phyloP scores from a whole-genome alignment of 2,888 invertebrate genomes.

The Amphimallon solstitiale region DNA sequence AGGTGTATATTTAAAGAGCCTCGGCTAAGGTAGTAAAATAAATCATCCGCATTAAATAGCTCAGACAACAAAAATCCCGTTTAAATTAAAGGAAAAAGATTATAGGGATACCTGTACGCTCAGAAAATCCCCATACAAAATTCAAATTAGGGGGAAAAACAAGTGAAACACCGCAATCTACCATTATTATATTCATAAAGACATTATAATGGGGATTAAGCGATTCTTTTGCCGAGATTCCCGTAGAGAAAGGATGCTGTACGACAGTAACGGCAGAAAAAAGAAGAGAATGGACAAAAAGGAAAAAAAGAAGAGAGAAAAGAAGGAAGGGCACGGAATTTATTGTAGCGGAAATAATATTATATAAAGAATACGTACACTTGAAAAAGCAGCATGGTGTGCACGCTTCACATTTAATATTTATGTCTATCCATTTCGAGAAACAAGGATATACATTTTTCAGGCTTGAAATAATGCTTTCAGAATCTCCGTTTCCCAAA shows the following conservation, averaged over 20 bases:
- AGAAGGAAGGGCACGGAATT: constrained; percentile 6
- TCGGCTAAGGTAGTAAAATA: constrained; percentile 10
- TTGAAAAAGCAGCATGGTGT: constrained; percentile 26
- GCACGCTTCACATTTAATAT: constrained; percentile 31
- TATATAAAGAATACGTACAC: constrained; percentile 27
- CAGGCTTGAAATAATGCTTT: constrained; percentile 31
- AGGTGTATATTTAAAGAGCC: background rate
- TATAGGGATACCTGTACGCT: constrained; percentile 7
- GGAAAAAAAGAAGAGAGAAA: background rate
- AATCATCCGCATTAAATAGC: constrained; percentile 24
- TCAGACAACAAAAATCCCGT: constrained; percentile 6
- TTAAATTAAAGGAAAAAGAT: constrained; percentile 30
- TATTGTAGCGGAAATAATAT: constrained; percentile 31
- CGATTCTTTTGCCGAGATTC: constrained; percentile 15
- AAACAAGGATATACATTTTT: constrained; percentile 31
- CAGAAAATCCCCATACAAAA: constrained; percentile 7
- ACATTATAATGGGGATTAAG: constrained; percentile 30
- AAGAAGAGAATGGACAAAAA: background rate
- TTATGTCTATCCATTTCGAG: constrained; percentile 31
- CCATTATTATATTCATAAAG: constrained; percentile 27
- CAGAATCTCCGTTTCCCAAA: constrained; percentile 21
- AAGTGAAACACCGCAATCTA: constrained; percentile 1
- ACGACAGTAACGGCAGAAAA: background rate
- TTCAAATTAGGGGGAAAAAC: constrained; percentile 24
- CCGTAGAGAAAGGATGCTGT: background rate